A percentile compares a stretch with the other conserved stretches of the same genome.
phyloP scores from a whole-genome alignment of 1,140 invertebrate species.

The Drepana arcuata region DNA sequence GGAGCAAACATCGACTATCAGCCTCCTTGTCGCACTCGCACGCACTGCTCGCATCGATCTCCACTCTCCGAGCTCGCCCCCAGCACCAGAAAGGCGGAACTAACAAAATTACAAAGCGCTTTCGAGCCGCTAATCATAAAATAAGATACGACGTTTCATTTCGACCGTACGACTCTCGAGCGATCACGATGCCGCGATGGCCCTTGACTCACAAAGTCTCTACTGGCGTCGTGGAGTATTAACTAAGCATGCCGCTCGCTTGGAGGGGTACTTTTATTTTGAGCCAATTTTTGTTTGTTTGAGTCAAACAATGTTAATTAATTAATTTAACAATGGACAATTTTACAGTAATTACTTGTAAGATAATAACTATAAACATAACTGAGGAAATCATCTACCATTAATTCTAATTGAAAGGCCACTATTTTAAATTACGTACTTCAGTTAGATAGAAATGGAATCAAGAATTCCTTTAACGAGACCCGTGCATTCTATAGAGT shows the following conservation, averaged over 20 bases:
- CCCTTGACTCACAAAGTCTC: constrained; percentile 69
- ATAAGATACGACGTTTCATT: constrained; percentile 73
- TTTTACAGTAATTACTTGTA: too few species aligned
- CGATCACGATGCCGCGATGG: constrained; percentile 67
- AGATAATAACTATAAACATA: too few species aligned
- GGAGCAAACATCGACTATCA: constrained; percentile 26
- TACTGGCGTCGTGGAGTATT: constrained; percentile 60
- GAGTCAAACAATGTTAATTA: background rate
- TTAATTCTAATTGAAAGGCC: too few species aligned
- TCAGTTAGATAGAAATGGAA: constrained; percentile 23
- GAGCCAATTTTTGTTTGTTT: constrained; percentile 4
- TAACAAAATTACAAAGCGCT: constrained; percentile 72
- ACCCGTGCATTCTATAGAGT: constrained; percentile 3
- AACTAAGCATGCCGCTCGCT: constrained; percentile 39
- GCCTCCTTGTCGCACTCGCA: constrained; percentile 52
- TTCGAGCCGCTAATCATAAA: constrained; percentile 72
- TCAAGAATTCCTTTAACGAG: constrained; percentile 20
- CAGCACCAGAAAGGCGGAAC: constrained; percentile 71
- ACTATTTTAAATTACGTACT: too few species aligned
- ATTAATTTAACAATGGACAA: too few species aligned
- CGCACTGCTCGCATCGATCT: constrained; percentile 67
- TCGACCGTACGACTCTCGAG: constrained; percentile 66
- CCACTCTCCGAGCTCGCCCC: constrained; percentile 63
- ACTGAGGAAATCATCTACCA: too few species aligned
- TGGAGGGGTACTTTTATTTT: constrained; percentile 30